Percentiles rank a stretch among this genome's conserved stretches.
Conservation (phyloP, 30 jellyfish, hydroid and myxozoan species). For the Hydractinia echinata region DNA sequence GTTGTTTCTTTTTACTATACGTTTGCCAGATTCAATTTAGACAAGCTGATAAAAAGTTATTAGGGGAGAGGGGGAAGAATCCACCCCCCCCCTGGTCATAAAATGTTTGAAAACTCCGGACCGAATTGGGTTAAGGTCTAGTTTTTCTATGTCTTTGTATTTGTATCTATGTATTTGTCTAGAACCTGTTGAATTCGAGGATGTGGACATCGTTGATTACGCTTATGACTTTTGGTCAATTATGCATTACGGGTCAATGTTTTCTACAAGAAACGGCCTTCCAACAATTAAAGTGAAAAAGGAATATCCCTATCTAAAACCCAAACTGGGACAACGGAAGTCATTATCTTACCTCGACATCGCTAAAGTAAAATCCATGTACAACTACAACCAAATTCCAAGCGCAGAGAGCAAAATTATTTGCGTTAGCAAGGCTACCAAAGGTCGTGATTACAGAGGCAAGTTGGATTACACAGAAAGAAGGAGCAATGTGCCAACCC, state of each 20-base stretch:
- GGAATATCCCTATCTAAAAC: conserved; percentile 19
- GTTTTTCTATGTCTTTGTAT: too few species aligned
- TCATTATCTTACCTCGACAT: conserved; percentile 75
- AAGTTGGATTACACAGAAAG: too few species aligned
- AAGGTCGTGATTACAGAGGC: too few species aligned
- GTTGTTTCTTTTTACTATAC: too few species aligned
- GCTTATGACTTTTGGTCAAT: conserved; percentile 93
- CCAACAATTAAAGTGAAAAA: conserved; percentile 68
- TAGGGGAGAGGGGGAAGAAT: too few species aligned
- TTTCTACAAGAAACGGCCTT: conserved; percentile 55
- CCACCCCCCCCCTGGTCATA: too few species aligned
- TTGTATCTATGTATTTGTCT: background rate
- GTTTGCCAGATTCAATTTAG: too few species aligned
- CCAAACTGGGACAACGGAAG: conserved; percentile 59
- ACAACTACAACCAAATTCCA: conserved; percentile 70
- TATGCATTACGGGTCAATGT: conserved; percentile 86
- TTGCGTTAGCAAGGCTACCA: conserved; percentile 21
- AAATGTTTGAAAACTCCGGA: too few species aligned
- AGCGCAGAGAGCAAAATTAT: conserved; percentile 45
- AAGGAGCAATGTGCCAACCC: too few species aligned
- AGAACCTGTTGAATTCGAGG: conserved; percentile 55
- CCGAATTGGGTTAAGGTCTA: too few species aligned
- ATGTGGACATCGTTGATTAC: conserved; percentile 67
- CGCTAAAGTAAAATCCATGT: conserved; percentile 90
- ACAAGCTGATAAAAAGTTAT: too few species aligned